phyloP scores from a whole-genome alignment of 2,797 vertebrate species.

The Sylvia borin region DNA sequence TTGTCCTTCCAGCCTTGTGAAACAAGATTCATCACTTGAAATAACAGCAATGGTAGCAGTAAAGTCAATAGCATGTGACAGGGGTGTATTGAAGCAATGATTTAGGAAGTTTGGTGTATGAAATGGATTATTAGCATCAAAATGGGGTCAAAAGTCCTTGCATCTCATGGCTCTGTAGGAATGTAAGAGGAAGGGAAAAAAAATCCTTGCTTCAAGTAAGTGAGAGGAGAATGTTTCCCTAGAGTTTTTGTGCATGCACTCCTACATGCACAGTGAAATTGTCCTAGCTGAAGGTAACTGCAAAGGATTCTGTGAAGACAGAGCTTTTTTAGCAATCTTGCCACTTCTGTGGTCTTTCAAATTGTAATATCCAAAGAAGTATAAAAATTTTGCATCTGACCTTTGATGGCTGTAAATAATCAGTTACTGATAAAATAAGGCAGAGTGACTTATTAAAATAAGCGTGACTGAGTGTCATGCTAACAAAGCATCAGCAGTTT shows the following conservation, averaged over 20 bases:
- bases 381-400: not conserved
- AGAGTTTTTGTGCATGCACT: not conserved
- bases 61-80: not conserved
- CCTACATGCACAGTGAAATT: rapidly evolving
- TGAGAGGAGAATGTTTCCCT: not conserved
- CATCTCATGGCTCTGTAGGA: not conserved
- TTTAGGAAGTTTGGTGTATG: not conserved
- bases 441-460: not conserved
- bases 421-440: not conserved
- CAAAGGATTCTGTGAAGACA: not conserved
- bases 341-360: not conserved
- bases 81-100: not conserved
- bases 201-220: not conserved
- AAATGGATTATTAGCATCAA: not conserved
- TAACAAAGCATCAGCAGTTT: not conserved
- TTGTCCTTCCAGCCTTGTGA: not conserved
- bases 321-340: not conserved
- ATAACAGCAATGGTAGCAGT: not conserved
- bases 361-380: not conserved
- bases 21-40: not conserved
- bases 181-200: not conserved
- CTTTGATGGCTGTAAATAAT: not conserved
- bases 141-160: not conserved
- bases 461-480: not conserved
- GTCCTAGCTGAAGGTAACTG: not conserved